Base-by-base conservation (phyloP, 2,113 vertebrate species). In the Corapipo altera region DNA sequence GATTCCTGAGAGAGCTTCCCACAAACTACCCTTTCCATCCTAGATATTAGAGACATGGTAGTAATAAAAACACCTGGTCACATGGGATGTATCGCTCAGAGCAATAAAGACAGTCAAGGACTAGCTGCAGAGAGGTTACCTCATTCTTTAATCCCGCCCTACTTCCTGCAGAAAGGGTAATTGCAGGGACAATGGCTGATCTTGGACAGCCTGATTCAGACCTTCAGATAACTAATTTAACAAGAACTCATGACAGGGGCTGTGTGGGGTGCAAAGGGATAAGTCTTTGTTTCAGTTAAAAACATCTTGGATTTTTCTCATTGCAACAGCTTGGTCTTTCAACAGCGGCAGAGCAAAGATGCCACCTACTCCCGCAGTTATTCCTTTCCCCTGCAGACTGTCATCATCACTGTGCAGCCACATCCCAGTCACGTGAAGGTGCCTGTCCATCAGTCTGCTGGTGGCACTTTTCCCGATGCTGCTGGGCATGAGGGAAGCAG, bases 371-470 rank as follows among this genome's bases (percentile, higher is more conserved):
- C 57, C 24, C 0, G 0, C 4, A 23, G 19, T 20, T 32, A 12
- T 26, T 82, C 27, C 48, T 75, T 48, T 85, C 43, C 23, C 62
- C 12, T 41, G 4, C 11, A 28, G 33, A 5, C 1, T 24, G 39
- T 22, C 5, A 0, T 44, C 4, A 2, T 7, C 20, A 2, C 41
- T 57, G 54, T 32, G 30, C 33, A 41, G 59, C 43, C 35, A 2
- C 87, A 64, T 58, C 76, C 74, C 0, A 0, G 30, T 21, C 61
- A 33, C 0, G 0, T 1, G 1, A 37, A 71, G 65, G 32, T 26
- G 37, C 55, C 30, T 2, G 4, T 30, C 67, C 8, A 0, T 43
- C 8, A 21, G 33, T 2, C 49, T 4, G 2, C 6, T 24, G 54
- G 9, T 48, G 64, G 48, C 6, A 39, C 37, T 37, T 48, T 11